A percentile compares a stretch with the other conserved stretches of the same genome.
Evolutionary conservation across 2,888 invertebrate genomes (phyloP).

Genomic region (Penaeus monodon): DNA sequence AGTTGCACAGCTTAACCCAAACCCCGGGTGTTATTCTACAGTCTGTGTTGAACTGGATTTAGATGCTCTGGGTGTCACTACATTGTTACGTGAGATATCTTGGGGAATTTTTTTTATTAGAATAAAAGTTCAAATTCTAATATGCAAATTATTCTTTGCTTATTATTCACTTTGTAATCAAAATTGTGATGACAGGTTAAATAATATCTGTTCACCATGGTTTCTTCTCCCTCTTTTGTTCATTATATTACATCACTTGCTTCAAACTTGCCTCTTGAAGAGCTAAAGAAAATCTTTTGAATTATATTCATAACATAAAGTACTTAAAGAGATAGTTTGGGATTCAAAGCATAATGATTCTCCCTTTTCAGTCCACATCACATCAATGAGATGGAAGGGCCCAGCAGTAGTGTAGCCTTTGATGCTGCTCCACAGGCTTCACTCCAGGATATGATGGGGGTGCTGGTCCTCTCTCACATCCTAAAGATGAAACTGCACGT

Average conservation of each 20-base stretch:
- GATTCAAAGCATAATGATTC: not conserved
- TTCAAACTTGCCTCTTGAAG: no score
- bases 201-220: no score
- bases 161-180: not conserved
- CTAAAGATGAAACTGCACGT: slow-evolving; percentile 92
- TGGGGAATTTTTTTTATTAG: not conserved
- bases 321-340: no score
- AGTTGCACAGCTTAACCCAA: slow-evolving; percentile 79
- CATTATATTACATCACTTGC: no score
- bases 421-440: slow-evolving; percentile 77
- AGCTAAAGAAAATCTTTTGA: no score
- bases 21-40: slow-evolving; percentile 80
- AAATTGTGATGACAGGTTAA: no score
- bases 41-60: slow-evolving; percentile 91
- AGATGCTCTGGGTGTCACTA: slow-evolving; percentile 92
- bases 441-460: slow-evolving; percentile 78
- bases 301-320: no score
- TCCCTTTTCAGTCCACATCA: slow-evolving; percentile 84
- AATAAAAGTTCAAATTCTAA: not conserved
- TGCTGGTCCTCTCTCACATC: slow-evolving; percentile 74
- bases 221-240: no score
- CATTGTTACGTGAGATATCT: slow-evolving; percentile 72
- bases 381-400: slow-evolving; percentile 86
- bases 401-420: slow-evolving; percentile 85
- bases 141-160: not conserved